A percentile compares a stretch with the other conserved stretches of the same genome.
phyloP scores from a whole-genome alignment of 2,113 vertebrate species.

The Echinops telfairi region DNA sequence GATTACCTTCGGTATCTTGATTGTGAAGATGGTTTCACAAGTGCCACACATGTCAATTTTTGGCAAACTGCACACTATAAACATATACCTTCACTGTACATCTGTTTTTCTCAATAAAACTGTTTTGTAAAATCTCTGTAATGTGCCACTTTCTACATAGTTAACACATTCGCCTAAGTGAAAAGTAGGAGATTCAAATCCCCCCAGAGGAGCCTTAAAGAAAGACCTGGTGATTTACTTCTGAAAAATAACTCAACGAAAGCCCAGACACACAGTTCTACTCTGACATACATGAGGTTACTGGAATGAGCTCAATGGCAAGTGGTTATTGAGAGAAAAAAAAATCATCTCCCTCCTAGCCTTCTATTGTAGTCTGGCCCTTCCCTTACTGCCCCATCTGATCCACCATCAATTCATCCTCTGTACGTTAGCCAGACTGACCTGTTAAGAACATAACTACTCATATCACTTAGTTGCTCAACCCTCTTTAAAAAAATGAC shows the following conservation, averaged over 20 bases:
- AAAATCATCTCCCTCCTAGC: neutral
- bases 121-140: neutral
- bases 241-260: neutral
- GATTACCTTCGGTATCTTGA: conserved; percentile 52
- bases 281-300: no score
- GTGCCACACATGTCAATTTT: neutral
- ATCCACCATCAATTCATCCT: neutral
- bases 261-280: neutral
- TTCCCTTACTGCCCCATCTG: neutral
- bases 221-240: neutral
- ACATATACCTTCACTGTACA: neutral
- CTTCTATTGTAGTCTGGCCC: neutral
- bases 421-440: neutral
- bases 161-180: neutral
- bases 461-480: neutral
- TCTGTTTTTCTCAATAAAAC: conserved; percentile 36
- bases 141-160: neutral
- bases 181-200: neutral
- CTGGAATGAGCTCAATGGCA: neutral
- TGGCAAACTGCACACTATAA: neutral
- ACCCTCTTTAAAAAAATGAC: conserved; percentile 30
- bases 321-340: neutral
- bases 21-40: neutral
- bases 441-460: conserved; percentile 52
- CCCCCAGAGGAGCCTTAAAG: neutral